These are phyloP conservation scores for Podabrus alpinus DNA, from an alignment of 2,888 invertebrate species.

Conservation along the genomic window DNA sequence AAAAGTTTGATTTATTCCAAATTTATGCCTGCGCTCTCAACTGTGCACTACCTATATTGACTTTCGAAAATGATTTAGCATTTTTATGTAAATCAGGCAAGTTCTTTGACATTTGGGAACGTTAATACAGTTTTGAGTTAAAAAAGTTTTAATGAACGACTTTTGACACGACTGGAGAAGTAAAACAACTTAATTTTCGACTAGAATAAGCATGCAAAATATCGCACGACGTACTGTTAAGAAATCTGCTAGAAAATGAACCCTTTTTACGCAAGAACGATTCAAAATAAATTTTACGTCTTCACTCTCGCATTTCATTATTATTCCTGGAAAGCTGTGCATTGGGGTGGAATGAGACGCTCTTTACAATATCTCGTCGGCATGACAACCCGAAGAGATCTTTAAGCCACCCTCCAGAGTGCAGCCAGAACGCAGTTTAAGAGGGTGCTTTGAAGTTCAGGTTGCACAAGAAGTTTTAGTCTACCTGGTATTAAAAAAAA, in stretches of 20 bases:
- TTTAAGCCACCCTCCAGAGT: slow-evolving; percentile 12
- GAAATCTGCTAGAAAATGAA: slow-evolving; percentile 34
- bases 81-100: not conserved
- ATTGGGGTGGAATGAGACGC: slow-evolving; percentile 41
- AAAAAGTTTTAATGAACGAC: not conserved
- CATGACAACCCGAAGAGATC: slow-evolving; percentile 45
- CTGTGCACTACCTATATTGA: not conserved
- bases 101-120: not conserved
- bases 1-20: not conserved
- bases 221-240: slow-evolving; percentile 6
- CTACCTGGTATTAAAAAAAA: not conserved
- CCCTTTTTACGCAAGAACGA: slow-evolving; percentile 31
- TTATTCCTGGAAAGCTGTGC: slow-evolving; percentile 44
- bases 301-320: slow-evolving; percentile 43
- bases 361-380: slow-evolving; percentile 45
- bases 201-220: slow-evolving; percentile 3
- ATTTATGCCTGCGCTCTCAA: not conserved
- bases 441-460: slow-evolving; percentile 8
- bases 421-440: slow-evolving; percentile 11
- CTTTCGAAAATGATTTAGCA: not conserved
- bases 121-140: slow-evolving; percentile 1
- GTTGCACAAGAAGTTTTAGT: not conserved
- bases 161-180: not conserved
- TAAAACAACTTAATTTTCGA: slow-evolving; percentile 16
- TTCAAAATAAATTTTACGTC: slow-evolving; percentile 39